Evolutionary conservation across 1,140 invertebrate species (phyloP), one percentile per base, ranked within the genome.

Genomic region (Penaeus indicus): DNA sequence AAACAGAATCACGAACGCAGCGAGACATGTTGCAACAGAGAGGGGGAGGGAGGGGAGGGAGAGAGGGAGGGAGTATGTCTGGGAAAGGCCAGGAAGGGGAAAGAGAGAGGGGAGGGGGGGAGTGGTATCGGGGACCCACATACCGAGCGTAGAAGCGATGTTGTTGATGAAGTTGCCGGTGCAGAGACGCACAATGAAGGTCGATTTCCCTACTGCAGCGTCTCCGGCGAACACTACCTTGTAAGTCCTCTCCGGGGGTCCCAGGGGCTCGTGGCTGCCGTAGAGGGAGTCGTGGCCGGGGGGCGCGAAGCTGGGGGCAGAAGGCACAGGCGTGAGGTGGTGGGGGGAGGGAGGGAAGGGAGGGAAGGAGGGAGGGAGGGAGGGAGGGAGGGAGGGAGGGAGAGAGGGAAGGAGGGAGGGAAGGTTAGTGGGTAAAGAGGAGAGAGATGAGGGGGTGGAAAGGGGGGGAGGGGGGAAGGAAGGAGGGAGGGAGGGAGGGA

Each of bases 141-240:
- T 92, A 95, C 95, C 95, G 86, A 96, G 92, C 2, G 95, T 96
- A 5, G 95, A 95, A 72, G 93, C 94, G 62, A 95, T 92, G 89
- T 94, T 94, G 32, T 92, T 92, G 7, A 94, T 92, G 92, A 95
- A 96, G 67, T 93, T 92, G 25, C 95, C 94, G 91, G 95, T 94
- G 90, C 95, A 94, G 22, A 95, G 93, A 54, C 95, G 91, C 92
- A 95, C 94, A 64, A 96, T 95, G 90, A 96, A 95, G 88, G 94
- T 95, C 5, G 95, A 94, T 92, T 96, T 96, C 21, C 95, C 95
- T 1, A 96, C 95, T 19, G 95, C 94, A 0, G 95, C 94, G 92
- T 96, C 95, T 0, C 95, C 95, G 54, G 95, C 95, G 84, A 96
- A 93, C 11, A 96, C 94, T 5, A 96, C 93, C 92, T 95, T 95